These are phyloP conservation scores for Esox niger DNA, from an alignment of 2,113 vertebrate genomes.

Conservation along the genomic window DNA sequence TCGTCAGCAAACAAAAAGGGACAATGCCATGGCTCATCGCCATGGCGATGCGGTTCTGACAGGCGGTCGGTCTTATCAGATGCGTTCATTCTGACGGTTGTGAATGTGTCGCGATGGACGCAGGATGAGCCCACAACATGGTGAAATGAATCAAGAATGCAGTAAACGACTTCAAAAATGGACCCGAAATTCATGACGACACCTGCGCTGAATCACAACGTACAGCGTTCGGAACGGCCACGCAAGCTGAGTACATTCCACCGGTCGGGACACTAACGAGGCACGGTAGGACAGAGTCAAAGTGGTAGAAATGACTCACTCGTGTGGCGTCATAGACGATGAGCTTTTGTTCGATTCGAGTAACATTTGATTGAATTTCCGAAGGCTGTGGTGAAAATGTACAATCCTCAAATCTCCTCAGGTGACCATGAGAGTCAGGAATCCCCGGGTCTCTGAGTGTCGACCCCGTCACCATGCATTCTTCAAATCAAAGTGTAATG, in stretches of 20 bases:
- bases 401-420: too few relatives aligned
- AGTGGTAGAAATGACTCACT: too few relatives aligned
- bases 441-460: background rate
- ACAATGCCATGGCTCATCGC: slow-evolving; percentile 32
- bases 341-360: background rate
- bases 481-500: slow-evolving; percentile 33
- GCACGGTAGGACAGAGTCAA: too few relatives aligned
- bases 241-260: too few relatives aligned
- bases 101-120: background rate
- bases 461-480: background rate
- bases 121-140: background rate
- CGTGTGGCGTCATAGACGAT: too few relatives aligned
- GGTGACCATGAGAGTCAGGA: too few relatives aligned
- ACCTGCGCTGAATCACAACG: background rate
- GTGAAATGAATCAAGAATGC: too few relatives aligned
- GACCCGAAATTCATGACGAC: too few relatives aligned
- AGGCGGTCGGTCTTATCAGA: slow-evolving; percentile 9
- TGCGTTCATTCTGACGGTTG: background rate
- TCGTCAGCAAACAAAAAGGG: slow-evolving; percentile 24
- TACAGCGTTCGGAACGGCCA: background rate
- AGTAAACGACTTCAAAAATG: too few relatives aligned
- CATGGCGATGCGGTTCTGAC: slow-evolving; percentile 3
- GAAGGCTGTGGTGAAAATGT: background rate
- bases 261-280: too few relatives aligned
- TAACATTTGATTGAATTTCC: background rate